Percentiles rank a stretch among this genome's conserved stretches.
Conservation (phyloP, 2,797 vertebrate genomes). For the Lemur catta region DNA sequence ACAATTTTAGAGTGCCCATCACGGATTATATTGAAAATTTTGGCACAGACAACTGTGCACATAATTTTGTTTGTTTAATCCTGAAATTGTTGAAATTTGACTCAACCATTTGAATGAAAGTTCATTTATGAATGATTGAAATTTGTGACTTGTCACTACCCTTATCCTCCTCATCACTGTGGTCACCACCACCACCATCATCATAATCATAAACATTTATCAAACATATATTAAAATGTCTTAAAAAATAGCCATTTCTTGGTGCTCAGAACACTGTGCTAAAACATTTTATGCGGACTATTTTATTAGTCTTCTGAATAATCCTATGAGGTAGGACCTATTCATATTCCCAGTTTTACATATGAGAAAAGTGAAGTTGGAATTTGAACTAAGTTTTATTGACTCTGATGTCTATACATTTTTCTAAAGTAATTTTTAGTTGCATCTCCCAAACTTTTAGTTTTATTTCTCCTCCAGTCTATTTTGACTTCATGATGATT, state of each 20-base stretch:
- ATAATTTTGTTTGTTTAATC: neutral
- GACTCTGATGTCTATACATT: neutral
- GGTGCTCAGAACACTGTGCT: neutral
- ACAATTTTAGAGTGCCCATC: neutral
- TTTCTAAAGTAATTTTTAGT: slow-evolving; percentile 10
- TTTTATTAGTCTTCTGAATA: neutral
- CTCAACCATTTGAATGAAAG: neutral
- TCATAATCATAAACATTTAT: neutral
- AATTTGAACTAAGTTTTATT: neutral
- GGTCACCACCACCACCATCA: too few relatives aligned
- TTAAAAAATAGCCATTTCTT: neutral
- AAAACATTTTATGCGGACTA: neutral
- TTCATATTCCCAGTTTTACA: neutral
- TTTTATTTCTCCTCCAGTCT: neutral
- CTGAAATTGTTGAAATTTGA: neutral
- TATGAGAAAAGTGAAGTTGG: neutral
- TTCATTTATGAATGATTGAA: neutral
- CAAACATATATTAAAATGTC: neutral
- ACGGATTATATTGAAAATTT: neutral
- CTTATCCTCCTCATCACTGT: neutral
- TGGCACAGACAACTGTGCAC: neutral
- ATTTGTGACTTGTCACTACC: neutral
- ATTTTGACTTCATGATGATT: neutral
- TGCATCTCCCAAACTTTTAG: neutral
- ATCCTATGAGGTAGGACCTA: neutral